Evolutionary conservation across 2,797 vertebrate genomes (phyloP), one percentile per base, ranked within the genome.

Genomic region (Platyrinchus mystaceus): DNA sequence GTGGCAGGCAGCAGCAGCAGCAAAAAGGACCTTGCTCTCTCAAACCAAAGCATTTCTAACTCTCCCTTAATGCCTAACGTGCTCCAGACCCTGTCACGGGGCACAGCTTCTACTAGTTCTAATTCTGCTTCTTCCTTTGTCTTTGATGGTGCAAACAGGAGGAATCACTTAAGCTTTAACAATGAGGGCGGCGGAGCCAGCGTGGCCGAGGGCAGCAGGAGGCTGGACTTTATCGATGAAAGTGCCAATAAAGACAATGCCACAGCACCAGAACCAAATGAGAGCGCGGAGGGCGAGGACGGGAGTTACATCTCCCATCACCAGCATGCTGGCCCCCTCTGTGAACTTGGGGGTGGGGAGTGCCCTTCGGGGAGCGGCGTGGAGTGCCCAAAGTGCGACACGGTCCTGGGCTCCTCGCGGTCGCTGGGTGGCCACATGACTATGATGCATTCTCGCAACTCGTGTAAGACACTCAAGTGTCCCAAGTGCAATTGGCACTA

Each of bases 41-140:
- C 99, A 99, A 99, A 99, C 99, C 99, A 99, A 99, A 99, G 99
- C 99, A 99, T 99, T 99, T 99, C 99, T 99, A 99, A 99, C 99
- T 99, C 99, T 99, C 99, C 99, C 99, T 99, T 99, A 99, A 99
- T 99, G 99, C 99, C 99, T 99, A 99, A 98, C 97, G 98, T 98
- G 98, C 98, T 99, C 98, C 99, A 99, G 98, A 98, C 98, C 97
- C 97, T 99, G 99, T 98, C 98, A 21, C 98, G 98, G 98, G 97
- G 98, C 98, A 98, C 98, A 93, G 98, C 98, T 97, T 98, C 98
- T 98, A 98, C 98, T 97, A 98, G 98, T 98, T 99, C 99, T 98
- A 98, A 98, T 98, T 98, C 98, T 97, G 98, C 98, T 98, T 99
- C 99, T 98, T 99, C 98, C 98, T 98, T 98, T 98, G 98, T 98